phyloP scores from a whole-genome alignment of 2,888 invertebrate genomes.

The Lasius platythorax region DNA sequence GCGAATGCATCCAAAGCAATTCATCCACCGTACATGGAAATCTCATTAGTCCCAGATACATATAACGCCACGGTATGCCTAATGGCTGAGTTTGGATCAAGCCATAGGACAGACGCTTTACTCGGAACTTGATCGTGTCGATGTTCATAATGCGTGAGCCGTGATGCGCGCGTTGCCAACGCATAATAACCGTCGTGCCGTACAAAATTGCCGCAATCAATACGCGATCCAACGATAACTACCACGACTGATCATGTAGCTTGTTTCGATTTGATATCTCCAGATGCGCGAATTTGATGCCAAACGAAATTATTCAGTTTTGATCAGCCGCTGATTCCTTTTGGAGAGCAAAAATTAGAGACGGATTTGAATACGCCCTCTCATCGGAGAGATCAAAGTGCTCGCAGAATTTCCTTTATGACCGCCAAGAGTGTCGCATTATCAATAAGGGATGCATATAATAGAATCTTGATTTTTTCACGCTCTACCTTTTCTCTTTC shows the following conservation, averaged over 20 bases:
- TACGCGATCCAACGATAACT: slow-evolving; percentile 36
- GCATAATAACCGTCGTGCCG: slow-evolving; percentile 70
- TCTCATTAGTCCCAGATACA: slow-evolving; percentile 78
- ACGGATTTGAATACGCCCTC: not conserved
- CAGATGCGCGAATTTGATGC: slow-evolving; percentile 10
- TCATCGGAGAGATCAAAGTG: slow-evolving; percentile 5
- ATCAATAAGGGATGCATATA: slow-evolving; percentile 15
- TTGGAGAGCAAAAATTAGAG: not conserved
- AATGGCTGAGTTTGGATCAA: slow-evolving; percentile 74
- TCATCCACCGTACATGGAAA: slow-evolving; percentile 78
- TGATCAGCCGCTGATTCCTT: slow-evolving; percentile 9
- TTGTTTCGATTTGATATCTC: slow-evolving; percentile 29
- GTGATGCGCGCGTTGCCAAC: slow-evolving; percentile 70
- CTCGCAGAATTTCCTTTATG: not conserved
- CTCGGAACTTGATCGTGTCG: slow-evolving; percentile 76
- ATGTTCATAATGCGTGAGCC: slow-evolving; percentile 71
- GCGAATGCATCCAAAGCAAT: slow-evolving; percentile 71
- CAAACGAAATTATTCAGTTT: not conserved
- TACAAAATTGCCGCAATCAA: slow-evolving; percentile 54
- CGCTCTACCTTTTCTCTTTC: not conserved
- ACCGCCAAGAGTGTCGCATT: not conserved
- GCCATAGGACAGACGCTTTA: slow-evolving; percentile 72
- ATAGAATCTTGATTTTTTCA: not conserved
- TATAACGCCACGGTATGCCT: slow-evolving; percentile 69
- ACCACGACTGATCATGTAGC: slow-evolving; percentile 31